These are phyloP conservation scores for Drosophila kambysellisi DNA, from an alignment of 2,888 invertebrate genomes.

Conservation along the genomic window DNA sequence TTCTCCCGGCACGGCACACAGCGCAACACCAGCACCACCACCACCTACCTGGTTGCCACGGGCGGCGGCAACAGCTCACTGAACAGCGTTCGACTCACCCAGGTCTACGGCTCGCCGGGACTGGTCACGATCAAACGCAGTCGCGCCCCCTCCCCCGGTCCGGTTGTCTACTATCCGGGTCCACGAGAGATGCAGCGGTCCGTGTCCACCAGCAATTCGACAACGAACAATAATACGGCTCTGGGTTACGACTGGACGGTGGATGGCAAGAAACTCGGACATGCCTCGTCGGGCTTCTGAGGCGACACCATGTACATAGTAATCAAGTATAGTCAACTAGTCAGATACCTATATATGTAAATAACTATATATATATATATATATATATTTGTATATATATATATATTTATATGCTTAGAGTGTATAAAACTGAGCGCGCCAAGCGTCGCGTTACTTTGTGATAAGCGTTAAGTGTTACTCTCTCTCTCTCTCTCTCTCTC, in stretches of 20 bases:
- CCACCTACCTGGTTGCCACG: constrained; percentile 75
- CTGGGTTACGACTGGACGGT: constrained; percentile 83
- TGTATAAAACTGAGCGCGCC: constrained; percentile 59
- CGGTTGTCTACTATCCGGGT: constrained; percentile 85
- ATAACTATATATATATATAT: constrained; percentile 3
- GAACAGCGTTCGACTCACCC: constrained; percentile 83
- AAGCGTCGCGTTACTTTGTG: constrained; percentile 76
- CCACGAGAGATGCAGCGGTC: constrained; percentile 83
- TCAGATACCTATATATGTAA: constrained; percentile 30
- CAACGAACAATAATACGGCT: constrained; percentile 81
- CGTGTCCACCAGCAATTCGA: constrained; percentile 72
- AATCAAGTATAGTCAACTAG: constrained; percentile 26
- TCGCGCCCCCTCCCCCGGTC: constrained; percentile 85
- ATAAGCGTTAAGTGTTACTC: constrained; percentile 73
- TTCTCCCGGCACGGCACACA: constrained; percentile 86
- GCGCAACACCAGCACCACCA: constrained; percentile 84
- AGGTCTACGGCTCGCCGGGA: constrained; percentile 75
- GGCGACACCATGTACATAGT: constrained; percentile 28
- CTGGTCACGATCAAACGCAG: constrained; percentile 83
- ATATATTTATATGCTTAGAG: constrained; percentile 16
- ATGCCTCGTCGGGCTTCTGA: constrained; percentile 84
- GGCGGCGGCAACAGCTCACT: constrained; percentile 65
- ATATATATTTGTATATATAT: constrained; percentile 11
- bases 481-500: constrained; percentile 4
- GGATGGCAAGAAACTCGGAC: constrained; percentile 81